Base-by-base conservation (phyloP, 2,797 vertebrate species). In the Iguana delicatissima region DNA sequence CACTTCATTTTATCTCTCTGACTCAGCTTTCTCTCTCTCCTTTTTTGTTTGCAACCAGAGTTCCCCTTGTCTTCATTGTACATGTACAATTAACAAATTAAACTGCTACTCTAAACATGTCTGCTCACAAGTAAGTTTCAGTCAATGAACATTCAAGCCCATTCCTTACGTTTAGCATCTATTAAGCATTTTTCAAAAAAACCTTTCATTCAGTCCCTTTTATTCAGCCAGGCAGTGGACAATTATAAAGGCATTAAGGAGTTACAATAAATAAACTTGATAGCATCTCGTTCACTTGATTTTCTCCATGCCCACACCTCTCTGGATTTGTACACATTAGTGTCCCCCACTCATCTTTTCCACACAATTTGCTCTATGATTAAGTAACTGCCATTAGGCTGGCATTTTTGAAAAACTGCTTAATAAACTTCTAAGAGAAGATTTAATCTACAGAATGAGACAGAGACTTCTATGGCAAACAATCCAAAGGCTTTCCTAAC, bases 201-300 rank as follows among this genome's bases (percentile, higher is more conserved):
- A 10, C 55, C 38, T 42, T 87, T 92, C 94, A 64, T 89, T 90
- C 76, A 3, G 59, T 76, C 89, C 24, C 89, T 93, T 93, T 92
- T 89, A 35, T 76, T 88, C 38, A 84, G 89, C 80, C 85, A 92
- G 91, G 88, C 93, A 92, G 69, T 0, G 87, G 64, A 86, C 86
- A 94, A 89, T 1, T 87, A 88, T 92, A 90, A 76, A 87, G 85
- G 89, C 84, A 72, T 93, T 92, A 94, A 80, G 80, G 86, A 90
- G 81, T 86, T 92, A 93, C 90, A 92, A 91, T 0, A 0, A 14
- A 16, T 69, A 92, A 74, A 35, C 18, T 95, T 92, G 95, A 93
- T 91, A 84, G 93, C 86, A 62, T 89, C 50, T 10, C 74, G 89
- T 84, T 91, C 84, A 90, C 86, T 87, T 76, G 83, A 74, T 91